Evolutionary conservation across 2,113 vertebrate genomes (phyloP).

Genomic region (Nerophis lumbriciformis): DNA sequence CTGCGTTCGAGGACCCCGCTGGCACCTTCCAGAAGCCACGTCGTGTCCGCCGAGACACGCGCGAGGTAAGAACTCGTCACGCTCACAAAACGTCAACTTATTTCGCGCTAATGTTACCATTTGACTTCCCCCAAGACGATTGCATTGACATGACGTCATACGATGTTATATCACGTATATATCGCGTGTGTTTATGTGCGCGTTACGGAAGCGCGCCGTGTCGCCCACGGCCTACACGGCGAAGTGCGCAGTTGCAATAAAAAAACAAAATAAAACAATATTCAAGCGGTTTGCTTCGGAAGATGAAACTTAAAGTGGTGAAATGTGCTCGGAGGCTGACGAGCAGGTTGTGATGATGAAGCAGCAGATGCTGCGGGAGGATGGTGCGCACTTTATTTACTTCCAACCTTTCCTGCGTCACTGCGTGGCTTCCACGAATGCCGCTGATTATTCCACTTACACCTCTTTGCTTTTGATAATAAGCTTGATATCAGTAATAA

Average conservation of each 20-base stretch:
- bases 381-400: conserved; percentile 74
- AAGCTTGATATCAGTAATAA: too few relatives aligned
- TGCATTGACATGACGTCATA: not conserved
- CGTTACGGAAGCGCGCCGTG: conserved; percentile 2
- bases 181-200: too few relatives aligned
- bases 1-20: conserved; percentile 12
- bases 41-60: too few relatives aligned
- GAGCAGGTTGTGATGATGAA: conserved; percentile 38
- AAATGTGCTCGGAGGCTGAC: conserved; percentile 24
- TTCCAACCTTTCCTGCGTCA: conserved; percentile 32
- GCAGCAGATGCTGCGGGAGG: conserved; percentile 48
- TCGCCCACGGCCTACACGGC: conserved; percentile 3
- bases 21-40: not conserved
- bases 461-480: not conserved
- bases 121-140: not conserved
- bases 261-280: not conserved
- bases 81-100: not conserved
- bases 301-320: conserved; percentile 7
- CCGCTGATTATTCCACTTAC: conserved; percentile 4
- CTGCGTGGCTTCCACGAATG: conserved; percentile 17
- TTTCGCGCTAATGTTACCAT: conserved; percentile 1
- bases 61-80: too few relatives aligned
- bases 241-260: conserved; percentile 26
- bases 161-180: not conserved
- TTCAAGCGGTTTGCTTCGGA: conserved; percentile 31